Evolutionary conservation across 2,888 invertebrate genomes (phyloP).

Genomic region (Sinopyrophorus schimmeli): DNA sequence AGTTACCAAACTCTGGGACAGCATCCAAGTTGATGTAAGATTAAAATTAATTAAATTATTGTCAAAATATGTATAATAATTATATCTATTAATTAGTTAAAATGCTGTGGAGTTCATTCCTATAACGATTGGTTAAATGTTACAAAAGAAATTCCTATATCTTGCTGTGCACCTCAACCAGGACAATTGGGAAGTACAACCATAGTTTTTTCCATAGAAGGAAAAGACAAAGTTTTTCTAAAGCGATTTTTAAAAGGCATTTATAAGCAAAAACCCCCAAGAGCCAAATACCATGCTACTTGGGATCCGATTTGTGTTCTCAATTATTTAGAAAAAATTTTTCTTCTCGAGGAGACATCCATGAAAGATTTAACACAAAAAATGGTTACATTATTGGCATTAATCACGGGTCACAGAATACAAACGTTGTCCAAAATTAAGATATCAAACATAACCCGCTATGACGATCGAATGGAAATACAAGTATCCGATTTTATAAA

Average conservation of each 20-base stretch:
- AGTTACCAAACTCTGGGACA: constrained; percentile 74
- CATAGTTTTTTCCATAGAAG: too few relatives aligned
- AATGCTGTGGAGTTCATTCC: constrained; percentile 72
- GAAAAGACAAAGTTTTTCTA: not conserved
- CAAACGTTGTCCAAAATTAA: too few relatives aligned
- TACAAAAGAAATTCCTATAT: constrained; percentile 59
- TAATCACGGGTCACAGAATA: constrained; percentile 34
- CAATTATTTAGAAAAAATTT: too few relatives aligned
- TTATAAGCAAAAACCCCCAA: constrained; percentile 6
- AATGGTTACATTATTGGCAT: constrained; percentile 28
- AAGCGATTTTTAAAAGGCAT: constrained; percentile 9
- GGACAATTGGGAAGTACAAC: constrained; percentile 57
- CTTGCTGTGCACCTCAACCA: constrained; percentile 64
- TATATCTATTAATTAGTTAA: constrained; percentile 60
- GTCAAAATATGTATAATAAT: constrained; percentile 1
- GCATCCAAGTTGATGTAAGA: constrained; percentile 80
- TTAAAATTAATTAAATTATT: not conserved
- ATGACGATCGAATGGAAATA: too few relatives aligned
- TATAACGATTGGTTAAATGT: constrained; percentile 65
- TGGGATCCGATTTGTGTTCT: not conserved
- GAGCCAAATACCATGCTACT: not conserved
- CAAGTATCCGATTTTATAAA: too few relatives aligned
- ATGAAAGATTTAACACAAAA: constrained; percentile 18
- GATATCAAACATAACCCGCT: too few relatives aligned
- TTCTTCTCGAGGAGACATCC: not conserved